Evolutionary conservation across 2,797 vertebrate species (phyloP).

Genomic region (Oceanodroma leucorhoa): DNA sequence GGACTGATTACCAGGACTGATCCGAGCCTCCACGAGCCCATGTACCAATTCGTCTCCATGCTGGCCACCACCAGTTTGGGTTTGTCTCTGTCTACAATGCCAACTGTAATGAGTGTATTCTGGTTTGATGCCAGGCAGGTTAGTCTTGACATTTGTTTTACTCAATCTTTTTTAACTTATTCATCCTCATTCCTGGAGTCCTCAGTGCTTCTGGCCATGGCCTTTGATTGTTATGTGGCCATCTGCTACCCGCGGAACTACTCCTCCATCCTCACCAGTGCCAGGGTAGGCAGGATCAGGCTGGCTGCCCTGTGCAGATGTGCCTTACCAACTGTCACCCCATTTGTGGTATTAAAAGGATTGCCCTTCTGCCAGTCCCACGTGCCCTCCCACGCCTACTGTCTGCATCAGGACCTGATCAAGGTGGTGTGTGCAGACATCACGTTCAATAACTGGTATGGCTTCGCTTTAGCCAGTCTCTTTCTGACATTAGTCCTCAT

Average conservation of each 20-base stretch:
- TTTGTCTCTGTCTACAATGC: conserved; percentile 60
- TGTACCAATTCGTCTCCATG: conserved; percentile 64
- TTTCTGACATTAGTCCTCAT: not conserved
- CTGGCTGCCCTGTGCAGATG: not conserved
- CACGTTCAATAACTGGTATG: not conserved
- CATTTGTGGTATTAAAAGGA: not conserved
- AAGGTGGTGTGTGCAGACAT: conserved; percentile 65
- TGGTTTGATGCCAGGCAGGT: not conserved
- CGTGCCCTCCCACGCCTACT: conserved; percentile 37
- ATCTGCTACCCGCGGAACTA: not conserved
- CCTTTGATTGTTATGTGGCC: not conserved
- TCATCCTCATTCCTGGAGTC: not conserved
- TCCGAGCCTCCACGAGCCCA: conserved; percentile 71
- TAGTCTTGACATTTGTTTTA: not conserved
- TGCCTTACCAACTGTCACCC: too few relatives aligned
- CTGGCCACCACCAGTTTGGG: conserved; percentile 58
- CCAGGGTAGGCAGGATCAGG: not conserved
- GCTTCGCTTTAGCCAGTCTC: not conserved
- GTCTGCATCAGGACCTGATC: conserved; percentile 72
- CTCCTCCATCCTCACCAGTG: not conserved
- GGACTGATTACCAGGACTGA: conserved; percentile 64
- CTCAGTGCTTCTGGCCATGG: not conserved
- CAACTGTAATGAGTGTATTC: conserved; percentile 56
- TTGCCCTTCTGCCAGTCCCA: not conserved
- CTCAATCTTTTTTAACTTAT: not conserved